Percentiles rank a stretch among this genome's conserved stretches.
phyloP scores from a whole-genome alignment of 2,888 invertebrate genomes.

The Tethea ocularis region DNA sequence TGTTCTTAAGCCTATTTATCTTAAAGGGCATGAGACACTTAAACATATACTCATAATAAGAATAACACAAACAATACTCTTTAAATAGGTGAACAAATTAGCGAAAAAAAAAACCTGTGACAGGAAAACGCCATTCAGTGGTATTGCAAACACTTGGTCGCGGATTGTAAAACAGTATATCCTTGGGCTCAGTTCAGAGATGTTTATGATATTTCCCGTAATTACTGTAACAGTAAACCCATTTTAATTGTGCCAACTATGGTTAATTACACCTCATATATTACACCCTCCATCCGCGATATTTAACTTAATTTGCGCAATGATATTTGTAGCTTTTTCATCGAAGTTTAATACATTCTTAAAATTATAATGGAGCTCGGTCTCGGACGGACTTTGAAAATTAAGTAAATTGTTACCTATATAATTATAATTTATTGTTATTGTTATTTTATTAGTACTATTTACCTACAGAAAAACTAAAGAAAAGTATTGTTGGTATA shows the following conservation, averaged over 20 bases:
- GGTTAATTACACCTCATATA: slow-evolving; percentile 46
- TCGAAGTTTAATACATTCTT: slow-evolving; percentile 5
- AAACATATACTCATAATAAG: slow-evolving; percentile 29
- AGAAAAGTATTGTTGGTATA: no score
- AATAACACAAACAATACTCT: slow-evolving; percentile 31
- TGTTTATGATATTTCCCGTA: slow-evolving; percentile 76
- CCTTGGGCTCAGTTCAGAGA: slow-evolving; percentile 49
- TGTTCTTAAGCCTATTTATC: not conserved
- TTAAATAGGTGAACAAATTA: slow-evolving; percentile 34
- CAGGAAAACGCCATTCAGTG: slow-evolving; percentile 64
- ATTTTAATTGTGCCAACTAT: slow-evolving; percentile 56
- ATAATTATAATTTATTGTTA: no score
- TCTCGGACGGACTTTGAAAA: not conserved
- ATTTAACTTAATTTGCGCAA: slow-evolving; percentile 9
- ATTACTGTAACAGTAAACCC: slow-evolving; percentile 69
- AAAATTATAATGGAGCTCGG: not conserved
- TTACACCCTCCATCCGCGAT: slow-evolving; percentile 25
- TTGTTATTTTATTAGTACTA: no score
- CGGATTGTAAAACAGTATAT: slow-evolving; percentile 55
- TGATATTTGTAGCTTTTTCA: slow-evolving; percentile 6
- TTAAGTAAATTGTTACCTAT: not conserved
- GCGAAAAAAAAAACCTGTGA: slow-evolving; percentile 49
- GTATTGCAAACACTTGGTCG: slow-evolving; percentile 41
- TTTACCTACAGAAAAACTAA: no score
- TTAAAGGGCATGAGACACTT: not conserved